phyloP scores from a whole-genome alignment of 2,888 invertebrate genomes.

The Thymelicus lineola region DNA sequence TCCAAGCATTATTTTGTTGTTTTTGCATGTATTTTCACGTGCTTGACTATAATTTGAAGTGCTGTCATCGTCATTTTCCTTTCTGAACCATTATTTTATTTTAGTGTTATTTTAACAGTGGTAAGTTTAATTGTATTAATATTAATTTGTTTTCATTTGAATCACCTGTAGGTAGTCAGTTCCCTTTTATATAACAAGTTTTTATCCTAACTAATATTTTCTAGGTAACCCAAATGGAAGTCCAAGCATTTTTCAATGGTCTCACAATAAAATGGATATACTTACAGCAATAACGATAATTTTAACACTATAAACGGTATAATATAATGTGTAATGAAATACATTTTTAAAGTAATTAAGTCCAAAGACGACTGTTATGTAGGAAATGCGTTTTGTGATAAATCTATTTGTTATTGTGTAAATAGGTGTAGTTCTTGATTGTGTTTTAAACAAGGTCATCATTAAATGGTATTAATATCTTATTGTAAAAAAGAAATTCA shows the following conservation, averaged over 20 bases:
- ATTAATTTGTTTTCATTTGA: conserved; percentile 47
- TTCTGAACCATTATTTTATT: conserved; percentile 63
- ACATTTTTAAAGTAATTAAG: conserved; percentile 58
- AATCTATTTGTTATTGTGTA: conserved; percentile 72
- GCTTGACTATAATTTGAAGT: conserved; percentile 42
- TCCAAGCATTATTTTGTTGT: conserved; percentile 35
- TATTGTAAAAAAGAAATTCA: conserved; percentile 40
- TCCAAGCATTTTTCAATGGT: conserved; percentile 76
- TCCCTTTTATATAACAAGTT: conserved; percentile 48
- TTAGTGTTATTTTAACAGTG: conserved; percentile 73
- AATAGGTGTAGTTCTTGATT: conserved; percentile 63
- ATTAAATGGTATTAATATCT: conserved; percentile 57
- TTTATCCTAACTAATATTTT: conserved; percentile 77
- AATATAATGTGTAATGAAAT: conserved; percentile 43
- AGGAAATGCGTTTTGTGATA: conserved; percentile 76
- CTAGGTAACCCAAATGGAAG: conserved; percentile 84
- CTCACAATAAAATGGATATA: conserved; percentile 71
- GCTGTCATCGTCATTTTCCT: conserved; percentile 41
- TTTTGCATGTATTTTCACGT: conserved; percentile 47
- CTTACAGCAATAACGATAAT: conserved; percentile 64
- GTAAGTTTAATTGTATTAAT: conserved; percentile 68
- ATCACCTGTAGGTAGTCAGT: conserved; percentile 40
- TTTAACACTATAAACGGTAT: conserved; percentile 51
- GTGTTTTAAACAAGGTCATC: conserved; percentile 57
- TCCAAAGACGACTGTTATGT: conserved; percentile 79